Evolutionary conservation across 2,113 vertebrate species (phyloP), one percentile per base, ranked within the genome.

Genomic region (Silurus asotus): DNA sequence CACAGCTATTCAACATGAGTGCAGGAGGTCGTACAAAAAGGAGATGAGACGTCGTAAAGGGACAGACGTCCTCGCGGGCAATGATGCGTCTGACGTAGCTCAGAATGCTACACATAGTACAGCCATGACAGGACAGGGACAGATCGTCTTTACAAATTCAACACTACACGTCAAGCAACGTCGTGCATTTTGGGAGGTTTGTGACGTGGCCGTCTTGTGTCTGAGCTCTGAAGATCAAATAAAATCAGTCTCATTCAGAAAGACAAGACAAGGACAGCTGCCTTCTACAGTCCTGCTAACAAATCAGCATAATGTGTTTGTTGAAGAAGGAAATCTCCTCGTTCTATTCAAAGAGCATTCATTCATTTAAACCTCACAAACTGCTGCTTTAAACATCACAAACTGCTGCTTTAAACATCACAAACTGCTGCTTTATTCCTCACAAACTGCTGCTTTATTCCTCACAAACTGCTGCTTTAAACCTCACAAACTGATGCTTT

Each of bases 1-100:
- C 83, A 79, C 55, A 80, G 74, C 74, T 82, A 89, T 85, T 89
- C 49, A 82, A 67, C 75, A 23, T 80, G 15, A 59, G 15, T 3
- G 5, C 58, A 74, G 61, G 59, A 69, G 77, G 48, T 80, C 28
- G 19, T 75, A 23, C 37, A 49, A 84, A 77, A 64, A 55, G 69
- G 69, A 81, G 77, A 45, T 19, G 37, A 83, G 25, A 76, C 13
- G 70, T 74, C 28, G 59, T 81, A 69, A 69, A 82, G 37, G 59
- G 83, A 84, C 83, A 70, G 82, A 84, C 59, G 49, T 64, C 25
- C 80, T 25, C 49, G 8, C 9, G 23, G 17, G 79, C 19, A 13
- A 51, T 48, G 13, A 4, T 23, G 23, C 45, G 23, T 20, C 45
- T 74, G 70, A 51, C 11, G 70, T 6, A 49, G 49, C 5, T 25